Evolutionary conservation across 2,888 invertebrate species (phyloP), one percentile per base, ranked within the genome.

Genomic region (Abscondita cerata): DNA sequence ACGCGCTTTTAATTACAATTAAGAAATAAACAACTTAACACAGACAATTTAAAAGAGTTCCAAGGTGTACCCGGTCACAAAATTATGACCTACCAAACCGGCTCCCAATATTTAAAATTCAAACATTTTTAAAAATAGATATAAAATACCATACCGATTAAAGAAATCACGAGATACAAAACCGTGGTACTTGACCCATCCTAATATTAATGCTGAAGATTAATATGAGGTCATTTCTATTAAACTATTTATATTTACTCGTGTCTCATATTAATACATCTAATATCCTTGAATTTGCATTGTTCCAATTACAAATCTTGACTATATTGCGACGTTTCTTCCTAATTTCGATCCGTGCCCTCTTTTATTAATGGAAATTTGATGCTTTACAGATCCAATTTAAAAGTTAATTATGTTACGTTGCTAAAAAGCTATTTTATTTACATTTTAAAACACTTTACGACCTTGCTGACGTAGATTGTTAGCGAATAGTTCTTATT

Each of bases 401-500:
- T 4, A 25, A 25, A 25, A 25, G 25, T 6, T 25, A 25, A 25
- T 25, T 6, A 4, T 25, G 25, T 25, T 25, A 25, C 25, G 25
- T 25, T 25, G 6, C 4, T 25, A 25, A 25, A 25, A 25, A 25
- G 25, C 4, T 25, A 4, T 18, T 15, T 16, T 44, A 51, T 51
- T 57, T 31, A 41, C 51, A 50, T 50, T 57, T 47, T 36, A 55
- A 46, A 48, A 33, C 20, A 33, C 31, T 33, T 38, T 52, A 58
- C 51, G 62, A 51, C 62, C 62, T 62, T 62, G 62, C 62, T 58
- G 53, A 58, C 62, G 62, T 53, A 48, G 48, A 44, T 18, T 41
- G 50, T 61, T 41, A 48, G 52, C 40, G 53, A 62, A 51, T 62
- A 48, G 33, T 57, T 41, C 52, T 62, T 58, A 62, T 57, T 57